These are phyloP conservation scores for Bedellia somnulentella DNA, from an alignment of 2,888 invertebrate genomes.

Conservation along the genomic window DNA sequence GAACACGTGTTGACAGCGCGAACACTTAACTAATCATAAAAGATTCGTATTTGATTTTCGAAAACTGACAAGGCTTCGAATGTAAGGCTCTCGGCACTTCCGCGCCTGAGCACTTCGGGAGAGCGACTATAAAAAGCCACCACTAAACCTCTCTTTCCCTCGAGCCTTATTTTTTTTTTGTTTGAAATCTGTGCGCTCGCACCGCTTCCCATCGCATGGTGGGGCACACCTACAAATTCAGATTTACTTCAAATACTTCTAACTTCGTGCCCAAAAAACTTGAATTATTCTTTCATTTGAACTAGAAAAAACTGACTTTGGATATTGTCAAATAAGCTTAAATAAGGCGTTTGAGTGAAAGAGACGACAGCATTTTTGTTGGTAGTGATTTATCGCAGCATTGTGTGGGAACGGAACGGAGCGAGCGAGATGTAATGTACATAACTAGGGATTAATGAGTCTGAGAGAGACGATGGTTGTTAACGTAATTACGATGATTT, in stretches of 20 bases:
- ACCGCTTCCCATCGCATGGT: constrained; percentile 28
- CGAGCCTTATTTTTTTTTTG: constrained; percentile 49
- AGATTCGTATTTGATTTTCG: constrained; percentile 34
- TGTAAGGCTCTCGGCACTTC: constrained; percentile 30
- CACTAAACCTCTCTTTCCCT: constrained; percentile 52
- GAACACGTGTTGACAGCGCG: too few species aligned
- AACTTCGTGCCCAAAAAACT: constrained; percentile 34
- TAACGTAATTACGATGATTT: constrained; percentile 41
- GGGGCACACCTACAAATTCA: constrained; percentile 32
- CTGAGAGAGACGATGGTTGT: constrained; percentile 41
- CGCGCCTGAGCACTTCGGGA: constrained; percentile 53
- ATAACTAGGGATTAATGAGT: constrained; percentile 43
- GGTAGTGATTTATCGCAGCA: constrained; percentile 19
- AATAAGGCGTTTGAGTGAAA: constrained; percentile 18
- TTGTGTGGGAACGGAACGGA: constrained; percentile 42
- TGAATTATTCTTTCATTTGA: constrained; percentile 21
- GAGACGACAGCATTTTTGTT: constrained; percentile 26
- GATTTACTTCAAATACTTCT: constrained; percentile 20
- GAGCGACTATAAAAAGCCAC: constrained; percentile 55
- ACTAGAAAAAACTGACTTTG: constrained; percentile 21
- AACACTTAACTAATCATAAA: too few species aligned
- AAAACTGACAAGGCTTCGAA: constrained; percentile 38
- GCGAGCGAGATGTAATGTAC: constrained; percentile 25
- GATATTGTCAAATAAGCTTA: constrained; percentile 27
- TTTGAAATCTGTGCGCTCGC: constrained; percentile 33